Conservation (phyloP, 2,888 invertebrate species). For the Drosophila percnosoma region DNA sequence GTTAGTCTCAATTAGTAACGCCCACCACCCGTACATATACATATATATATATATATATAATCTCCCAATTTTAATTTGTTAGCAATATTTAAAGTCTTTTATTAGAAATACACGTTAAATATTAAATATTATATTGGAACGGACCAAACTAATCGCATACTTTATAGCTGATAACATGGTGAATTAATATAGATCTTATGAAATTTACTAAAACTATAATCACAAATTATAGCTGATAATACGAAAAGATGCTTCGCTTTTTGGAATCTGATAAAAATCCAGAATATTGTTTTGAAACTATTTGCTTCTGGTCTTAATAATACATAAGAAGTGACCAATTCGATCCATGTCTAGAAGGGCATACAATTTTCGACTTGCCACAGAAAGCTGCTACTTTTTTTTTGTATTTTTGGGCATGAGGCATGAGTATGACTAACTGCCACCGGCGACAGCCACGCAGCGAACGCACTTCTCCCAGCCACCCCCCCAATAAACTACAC, state of each 20-base stretch:
- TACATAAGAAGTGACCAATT: neutral
- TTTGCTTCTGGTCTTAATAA: neutral
- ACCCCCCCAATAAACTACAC: constrained; percentile 33
- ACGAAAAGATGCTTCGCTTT: neutral
- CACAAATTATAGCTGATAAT: neutral
- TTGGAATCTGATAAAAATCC: neutral
- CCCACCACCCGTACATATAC: too few species aligned
- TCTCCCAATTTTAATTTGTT: accelerated
- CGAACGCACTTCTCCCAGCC: constrained; percentile 62
- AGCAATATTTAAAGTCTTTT: too few species aligned
- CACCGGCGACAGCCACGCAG: constrained; percentile 65
- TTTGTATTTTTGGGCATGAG: constrained; percentile 21
- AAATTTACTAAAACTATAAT: too few species aligned
- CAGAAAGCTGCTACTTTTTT: constrained; percentile 2
- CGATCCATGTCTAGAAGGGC: neutral
- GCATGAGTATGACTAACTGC: constrained; percentile 73
- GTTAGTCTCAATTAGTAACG: too few species aligned
- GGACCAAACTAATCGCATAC: neutral
- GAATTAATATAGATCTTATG: neutral
- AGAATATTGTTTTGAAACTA: too few species aligned
- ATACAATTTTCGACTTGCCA: neutral
- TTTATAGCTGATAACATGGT: neutral
- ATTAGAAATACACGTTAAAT: too few species aligned
- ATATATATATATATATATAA: neutral
- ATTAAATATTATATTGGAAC: too few species aligned